Evolutionary conservation across 2,888 invertebrate genomes (phyloP).

Genomic region (Spodoptera littoralis): DNA sequence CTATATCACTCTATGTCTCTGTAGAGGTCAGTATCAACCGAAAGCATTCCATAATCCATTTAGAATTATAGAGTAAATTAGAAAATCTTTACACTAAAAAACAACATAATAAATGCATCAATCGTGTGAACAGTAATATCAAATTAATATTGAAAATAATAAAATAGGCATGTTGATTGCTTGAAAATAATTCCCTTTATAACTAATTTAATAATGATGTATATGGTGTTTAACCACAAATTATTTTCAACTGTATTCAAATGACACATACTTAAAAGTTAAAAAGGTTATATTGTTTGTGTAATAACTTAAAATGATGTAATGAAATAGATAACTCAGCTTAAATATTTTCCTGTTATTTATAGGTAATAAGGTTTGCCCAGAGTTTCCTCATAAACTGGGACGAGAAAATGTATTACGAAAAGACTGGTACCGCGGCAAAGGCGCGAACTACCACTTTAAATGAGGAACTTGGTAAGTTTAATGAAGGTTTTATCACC

Average conservation of each 20-base stretch:
- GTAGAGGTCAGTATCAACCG: conserved; percentile 91
- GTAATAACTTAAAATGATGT: background rate
- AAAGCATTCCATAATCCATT: background rate
- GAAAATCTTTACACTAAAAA: too few species aligned
- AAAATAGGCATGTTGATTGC: too few species aligned
- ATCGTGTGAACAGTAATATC: too few species aligned
- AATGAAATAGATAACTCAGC: too few species aligned
- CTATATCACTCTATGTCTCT: conserved; percentile 99
- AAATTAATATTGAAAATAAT: too few species aligned
- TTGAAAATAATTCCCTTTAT: too few species aligned
- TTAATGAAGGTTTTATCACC: background rate
- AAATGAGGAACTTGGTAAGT: conserved; percentile 97
- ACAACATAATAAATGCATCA: too few species aligned
- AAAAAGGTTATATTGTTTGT: background rate
- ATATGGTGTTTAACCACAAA: too few species aligned
- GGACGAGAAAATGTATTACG: conserved; percentile 99
- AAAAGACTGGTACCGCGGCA: conserved; percentile 96
- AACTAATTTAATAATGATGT: too few species aligned
- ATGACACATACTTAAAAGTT: too few species aligned
- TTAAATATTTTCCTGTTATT: conserved; percentile 52
- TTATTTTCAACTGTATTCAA: too few species aligned
- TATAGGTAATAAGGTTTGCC: conserved; percentile 98
- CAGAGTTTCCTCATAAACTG: conserved; percentile 99
- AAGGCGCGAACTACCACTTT: conserved; percentile 99
- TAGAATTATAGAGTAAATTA: too few species aligned